Conservation (phyloP, 2,888 invertebrate species). For the Lacanobia oleracea region DNA sequence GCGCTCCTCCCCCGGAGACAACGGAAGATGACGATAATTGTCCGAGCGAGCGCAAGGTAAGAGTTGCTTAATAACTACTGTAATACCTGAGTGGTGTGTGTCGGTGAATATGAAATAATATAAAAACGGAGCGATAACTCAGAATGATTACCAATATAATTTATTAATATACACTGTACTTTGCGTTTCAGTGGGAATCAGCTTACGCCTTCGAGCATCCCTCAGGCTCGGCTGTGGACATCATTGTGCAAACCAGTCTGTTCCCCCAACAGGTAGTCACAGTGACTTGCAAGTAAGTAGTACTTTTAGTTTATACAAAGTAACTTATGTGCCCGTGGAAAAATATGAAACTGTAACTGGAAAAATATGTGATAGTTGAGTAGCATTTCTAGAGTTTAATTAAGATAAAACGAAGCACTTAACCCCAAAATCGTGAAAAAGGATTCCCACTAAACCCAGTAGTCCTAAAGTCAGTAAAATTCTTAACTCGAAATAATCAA, state of each 20-base stretch:
- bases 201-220: background rate
- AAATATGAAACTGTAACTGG: no score
- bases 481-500: no score
- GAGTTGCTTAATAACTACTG: background rate
- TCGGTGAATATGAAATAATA: background rate
- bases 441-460: no score
- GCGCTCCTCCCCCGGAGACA: rapidly evolving
- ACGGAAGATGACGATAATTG: conserved; percentile 47
- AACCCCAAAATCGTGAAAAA: no score
- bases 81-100: background rate
- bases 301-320: conserved; percentile 1
- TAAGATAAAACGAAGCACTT: no score
- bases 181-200: conserved; percentile 38
- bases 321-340: background rate
- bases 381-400: no score
- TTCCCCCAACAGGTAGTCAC: conserved; percentile 37
- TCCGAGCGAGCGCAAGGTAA: conserved; percentile 14
- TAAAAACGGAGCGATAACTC: background rate
- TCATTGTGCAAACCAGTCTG: conserved; percentile 47
- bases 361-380: no score
- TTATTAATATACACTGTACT: background rate
- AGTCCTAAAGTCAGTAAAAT: no score
- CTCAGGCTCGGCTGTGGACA: background rate
- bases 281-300: conserved; percentile 60
- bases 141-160: background rate